Conservation (phyloP, 2,888 invertebrate genomes). For the Amphimallon solstitiale region DNA sequence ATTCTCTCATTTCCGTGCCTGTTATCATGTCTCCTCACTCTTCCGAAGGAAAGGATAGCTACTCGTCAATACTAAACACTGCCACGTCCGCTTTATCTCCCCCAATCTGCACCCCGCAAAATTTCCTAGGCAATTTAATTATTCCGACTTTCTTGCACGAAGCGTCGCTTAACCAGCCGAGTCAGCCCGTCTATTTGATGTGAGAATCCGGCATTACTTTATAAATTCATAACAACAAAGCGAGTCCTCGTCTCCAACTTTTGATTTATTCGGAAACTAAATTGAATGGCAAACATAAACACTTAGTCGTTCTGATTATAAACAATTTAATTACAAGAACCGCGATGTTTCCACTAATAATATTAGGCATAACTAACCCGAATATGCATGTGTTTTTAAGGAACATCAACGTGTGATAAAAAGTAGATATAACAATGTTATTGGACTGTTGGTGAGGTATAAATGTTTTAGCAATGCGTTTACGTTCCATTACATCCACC, state of each 20-base stretch:
- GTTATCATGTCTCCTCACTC: slow-evolving; percentile 8
- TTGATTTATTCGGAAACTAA: slow-evolving; percentile 29
- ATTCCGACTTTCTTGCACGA: slow-evolving; percentile 16
- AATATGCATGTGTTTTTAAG: too few species aligned
- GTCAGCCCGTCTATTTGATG: slow-evolving; percentile 1
- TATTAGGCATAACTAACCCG: too few species aligned
- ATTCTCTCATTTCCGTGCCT: slow-evolving; percentile 5
- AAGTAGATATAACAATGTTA: too few species aligned
- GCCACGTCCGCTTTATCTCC: slow-evolving; percentile 18
- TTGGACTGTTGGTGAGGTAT: too few species aligned
- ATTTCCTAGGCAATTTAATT: slow-evolving; percentile 32
- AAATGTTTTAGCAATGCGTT: too few species aligned
- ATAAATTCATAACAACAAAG: slow-evolving; percentile 24
- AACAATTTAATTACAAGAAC: slow-evolving; percentile 18
- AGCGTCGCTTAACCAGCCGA: background rate
- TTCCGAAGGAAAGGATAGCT: background rate
- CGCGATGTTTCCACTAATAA: background rate
- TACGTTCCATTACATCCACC: too few species aligned
- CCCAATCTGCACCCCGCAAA: slow-evolving; percentile 22
- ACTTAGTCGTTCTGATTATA: slow-evolving; percentile 13
- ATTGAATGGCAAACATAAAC: slow-evolving; percentile 26
- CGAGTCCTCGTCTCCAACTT: slow-evolving; percentile 13
- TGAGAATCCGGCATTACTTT: slow-evolving; percentile 8
- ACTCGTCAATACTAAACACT: slow-evolving; percentile 9
- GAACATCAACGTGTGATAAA: too few species aligned